These are phyloP conservation scores for Hypanus sabinus DNA, from an alignment of 2,113 vertebrate species.

Conservation along the genomic window DNA sequence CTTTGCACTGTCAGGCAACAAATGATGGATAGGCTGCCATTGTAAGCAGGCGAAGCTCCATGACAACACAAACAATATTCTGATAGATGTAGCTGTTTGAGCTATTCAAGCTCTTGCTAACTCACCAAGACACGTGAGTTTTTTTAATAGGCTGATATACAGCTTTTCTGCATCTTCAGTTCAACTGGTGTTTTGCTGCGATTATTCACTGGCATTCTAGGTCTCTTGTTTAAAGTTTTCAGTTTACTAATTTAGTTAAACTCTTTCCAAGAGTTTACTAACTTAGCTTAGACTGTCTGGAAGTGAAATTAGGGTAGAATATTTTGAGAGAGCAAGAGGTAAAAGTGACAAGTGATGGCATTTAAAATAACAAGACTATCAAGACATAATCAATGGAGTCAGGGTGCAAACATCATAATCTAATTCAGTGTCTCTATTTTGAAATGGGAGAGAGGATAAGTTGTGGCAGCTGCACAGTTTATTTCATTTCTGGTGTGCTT, in stretches of 20 bases:
- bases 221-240: background rate
- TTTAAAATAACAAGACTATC: background rate
- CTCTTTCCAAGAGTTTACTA: background rate
- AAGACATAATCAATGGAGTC: background rate
- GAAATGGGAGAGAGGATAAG: too few relatives aligned
- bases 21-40: background rate
- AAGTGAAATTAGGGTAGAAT: background rate
- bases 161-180: background rate
- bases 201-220: background rate
- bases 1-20: background rate
- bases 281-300: background rate
- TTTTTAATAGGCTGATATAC: background rate
- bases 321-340: background rate
- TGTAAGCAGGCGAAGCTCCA: background rate
- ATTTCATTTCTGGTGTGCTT: background rate
- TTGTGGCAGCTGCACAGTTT: background rate
- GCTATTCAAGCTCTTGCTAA: background rate
- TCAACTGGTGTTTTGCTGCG: background rate
- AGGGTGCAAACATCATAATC: background rate
- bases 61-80: background rate
- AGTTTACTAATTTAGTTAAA: too few relatives aligned
- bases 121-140: background rate
- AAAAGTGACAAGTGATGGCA: background rate
- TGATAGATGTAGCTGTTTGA: background rate
- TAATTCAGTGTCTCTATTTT: background rate